Conservation (phyloP, 2,888 invertebrate genomes). For the Neoascia interrupta region DNA sequence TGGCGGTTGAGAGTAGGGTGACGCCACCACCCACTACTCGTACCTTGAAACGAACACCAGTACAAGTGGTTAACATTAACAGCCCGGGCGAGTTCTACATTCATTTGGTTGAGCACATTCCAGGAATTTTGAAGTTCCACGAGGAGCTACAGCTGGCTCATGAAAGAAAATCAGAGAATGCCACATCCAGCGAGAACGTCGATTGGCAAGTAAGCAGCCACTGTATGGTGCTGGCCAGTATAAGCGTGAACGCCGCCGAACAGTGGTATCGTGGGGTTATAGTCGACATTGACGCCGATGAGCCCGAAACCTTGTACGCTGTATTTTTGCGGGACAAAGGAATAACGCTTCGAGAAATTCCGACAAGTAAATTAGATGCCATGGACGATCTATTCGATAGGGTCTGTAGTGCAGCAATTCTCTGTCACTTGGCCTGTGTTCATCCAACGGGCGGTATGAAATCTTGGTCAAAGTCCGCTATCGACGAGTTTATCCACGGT, state of each 20-base stretch:
- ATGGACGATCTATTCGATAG: constrained; percentile 81
- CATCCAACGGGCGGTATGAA: constrained; percentile 84
- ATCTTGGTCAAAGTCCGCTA: constrained; percentile 78
- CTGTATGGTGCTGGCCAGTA: constrained; percentile 80
- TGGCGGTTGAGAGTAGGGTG: constrained; percentile 22
- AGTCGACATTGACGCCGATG: constrained; percentile 71
- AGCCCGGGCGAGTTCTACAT: constrained; percentile 84
- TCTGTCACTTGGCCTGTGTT: constrained; percentile 86
- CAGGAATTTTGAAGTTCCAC: constrained; percentile 80
- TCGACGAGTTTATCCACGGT: constrained; percentile 82
- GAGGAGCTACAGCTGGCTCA: constrained; percentile 80
- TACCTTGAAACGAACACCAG: constrained; percentile 63
- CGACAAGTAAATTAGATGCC: constrained; percentile 79
- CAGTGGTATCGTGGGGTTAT: constrained; percentile 84
- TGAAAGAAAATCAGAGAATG: constrained; percentile 16
- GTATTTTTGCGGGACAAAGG: constrained; percentile 85
- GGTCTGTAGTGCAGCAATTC: constrained; percentile 82
- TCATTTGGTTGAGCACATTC: constrained; percentile 80
- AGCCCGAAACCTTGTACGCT: constrained; percentile 67
- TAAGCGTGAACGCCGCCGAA: constrained; percentile 81
- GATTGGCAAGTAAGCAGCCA: constrained; percentile 81
- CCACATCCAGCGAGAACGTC: neutral
- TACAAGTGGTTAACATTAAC: constrained; percentile 80
- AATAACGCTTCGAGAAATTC: constrained; percentile 81
- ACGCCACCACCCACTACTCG: neutral